Percentiles rank a stretch among this genome's conserved stretches.
phyloP scores from a whole-genome alignment of 1,140 invertebrate species.

The Trissolcus basalis region DNA sequence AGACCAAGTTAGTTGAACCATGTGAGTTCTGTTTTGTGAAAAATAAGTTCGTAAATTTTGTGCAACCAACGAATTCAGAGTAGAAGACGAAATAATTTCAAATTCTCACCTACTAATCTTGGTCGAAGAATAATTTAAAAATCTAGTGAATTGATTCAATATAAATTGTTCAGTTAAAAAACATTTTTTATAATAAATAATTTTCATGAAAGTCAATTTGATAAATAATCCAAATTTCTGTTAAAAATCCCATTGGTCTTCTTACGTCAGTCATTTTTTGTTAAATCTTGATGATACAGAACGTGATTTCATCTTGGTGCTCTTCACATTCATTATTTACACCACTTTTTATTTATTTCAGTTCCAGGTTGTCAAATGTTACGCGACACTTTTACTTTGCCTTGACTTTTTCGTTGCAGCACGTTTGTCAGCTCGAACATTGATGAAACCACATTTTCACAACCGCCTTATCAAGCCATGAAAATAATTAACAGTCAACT shows the following conservation, averaged over 20 bases:
- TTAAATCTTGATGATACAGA: constrained; percentile 14
- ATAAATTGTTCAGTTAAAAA: too few relatives aligned
- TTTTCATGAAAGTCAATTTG: too few relatives aligned
- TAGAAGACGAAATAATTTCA: too few relatives aligned
- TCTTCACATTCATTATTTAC: constrained; percentile 24
- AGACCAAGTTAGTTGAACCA: too few relatives aligned
- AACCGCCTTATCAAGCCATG: not conserved
- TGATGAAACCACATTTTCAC: constrained; percentile 7
- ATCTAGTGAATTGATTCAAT: too few relatives aligned
- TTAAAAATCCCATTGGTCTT: constrained; percentile 28
- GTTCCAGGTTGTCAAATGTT: constrained; percentile 1
- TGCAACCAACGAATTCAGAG: too few relatives aligned
- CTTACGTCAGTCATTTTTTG: constrained; percentile 12
- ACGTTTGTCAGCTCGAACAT: constrained; percentile 1
- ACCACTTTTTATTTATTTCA: constrained; percentile 16
- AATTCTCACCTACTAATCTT: too few relatives aligned
- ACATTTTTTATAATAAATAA: too few relatives aligned
- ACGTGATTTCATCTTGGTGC: constrained; percentile 12
- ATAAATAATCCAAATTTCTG: too few relatives aligned
- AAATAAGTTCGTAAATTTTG: too few relatives aligned
- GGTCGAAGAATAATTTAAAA: too few relatives aligned
- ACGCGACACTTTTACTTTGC: constrained; percentile 10
- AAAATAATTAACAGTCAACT: constrained; percentile 17
- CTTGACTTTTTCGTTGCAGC: not conserved
- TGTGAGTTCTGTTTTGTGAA: too few relatives aligned